Conservation (phyloP, 1,140 invertebrate species). For the Lepidurus apus region DNA sequence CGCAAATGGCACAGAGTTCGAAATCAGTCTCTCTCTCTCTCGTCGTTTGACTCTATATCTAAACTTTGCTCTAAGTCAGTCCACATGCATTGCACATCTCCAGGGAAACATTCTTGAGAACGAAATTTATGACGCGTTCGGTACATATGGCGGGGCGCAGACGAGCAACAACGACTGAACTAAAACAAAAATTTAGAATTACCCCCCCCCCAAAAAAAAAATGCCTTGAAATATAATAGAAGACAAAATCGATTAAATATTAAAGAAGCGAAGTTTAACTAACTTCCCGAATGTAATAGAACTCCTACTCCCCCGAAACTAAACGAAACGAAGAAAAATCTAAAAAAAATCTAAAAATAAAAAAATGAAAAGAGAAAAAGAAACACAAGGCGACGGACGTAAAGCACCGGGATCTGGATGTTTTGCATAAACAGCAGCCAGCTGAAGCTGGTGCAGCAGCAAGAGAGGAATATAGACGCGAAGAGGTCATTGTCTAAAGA, state of each 20-base stretch:
- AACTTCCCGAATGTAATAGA: too few species aligned
- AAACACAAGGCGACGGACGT: neutral
- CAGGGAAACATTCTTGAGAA: conserved; percentile 5
- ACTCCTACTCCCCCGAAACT: too few species aligned
- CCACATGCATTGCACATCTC: neutral
- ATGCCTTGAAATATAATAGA: too few species aligned
- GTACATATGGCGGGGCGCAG: neutral
- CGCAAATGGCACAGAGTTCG: neutral
- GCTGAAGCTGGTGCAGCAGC: neutral
- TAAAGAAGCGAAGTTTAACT: too few species aligned
- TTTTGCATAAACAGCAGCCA: neutral
- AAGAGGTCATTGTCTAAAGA: conserved; percentile 7
- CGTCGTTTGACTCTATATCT: neutral
- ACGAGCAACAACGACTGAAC: neutral
- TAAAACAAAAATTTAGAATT: neutral
- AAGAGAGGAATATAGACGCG: neutral
- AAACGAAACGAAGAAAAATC: too few species aligned
- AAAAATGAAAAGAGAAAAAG: too few species aligned
- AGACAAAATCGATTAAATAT: too few species aligned
- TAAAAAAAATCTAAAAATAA: too few species aligned
- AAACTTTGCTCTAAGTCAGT: neutral
- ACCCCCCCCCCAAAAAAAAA: too few species aligned
- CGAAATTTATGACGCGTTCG: conserved; percentile 13
- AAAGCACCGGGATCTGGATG: neutral
- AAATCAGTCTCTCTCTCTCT: neutral